Evolutionary conservation across 2,888 invertebrate species (phyloP).

Genomic region (Pomacea canaliculata): DNA sequence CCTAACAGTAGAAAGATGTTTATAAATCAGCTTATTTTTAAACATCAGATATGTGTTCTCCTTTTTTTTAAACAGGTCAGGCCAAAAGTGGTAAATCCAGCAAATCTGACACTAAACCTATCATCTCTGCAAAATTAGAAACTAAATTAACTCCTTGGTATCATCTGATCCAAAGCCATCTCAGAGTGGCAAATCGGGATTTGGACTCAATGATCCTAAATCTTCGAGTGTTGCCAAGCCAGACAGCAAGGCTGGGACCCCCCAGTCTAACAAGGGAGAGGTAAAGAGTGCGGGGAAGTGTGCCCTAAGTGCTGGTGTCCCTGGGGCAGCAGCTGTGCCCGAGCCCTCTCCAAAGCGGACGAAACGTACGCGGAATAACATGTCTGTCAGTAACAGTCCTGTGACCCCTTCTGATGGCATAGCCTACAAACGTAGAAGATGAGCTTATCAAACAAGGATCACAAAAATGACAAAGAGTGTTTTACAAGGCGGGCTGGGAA

Average conservation of each 20-base stretch:
- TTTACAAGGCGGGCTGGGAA: too few species aligned
- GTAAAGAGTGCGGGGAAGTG: conserved; percentile 18
- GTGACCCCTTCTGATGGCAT: conserved; percentile 53
- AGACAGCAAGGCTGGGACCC: conserved; percentile 12
- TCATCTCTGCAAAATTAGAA: conserved; percentile 8
- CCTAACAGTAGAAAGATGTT: too few species aligned
- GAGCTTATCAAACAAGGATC: background rate
- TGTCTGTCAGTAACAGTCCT: conserved; percentile 50
- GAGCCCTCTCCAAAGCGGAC: conserved; percentile 57
- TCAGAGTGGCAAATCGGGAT: conserved; percentile 4
- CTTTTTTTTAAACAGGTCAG: conserved; percentile 5
- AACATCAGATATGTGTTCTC: too few species aligned
- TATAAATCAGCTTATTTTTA: too few species aligned
- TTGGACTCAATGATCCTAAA: conserved; percentile 8
- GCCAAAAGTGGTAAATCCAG: conserved; percentile 20
- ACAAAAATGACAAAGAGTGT: too few species aligned
- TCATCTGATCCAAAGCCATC: background rate
- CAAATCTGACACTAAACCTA: conserved; percentile 20
- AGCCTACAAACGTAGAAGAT: conserved; percentile 51
- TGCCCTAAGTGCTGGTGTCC: background rate
- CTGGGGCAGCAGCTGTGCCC: conserved; percentile 36
- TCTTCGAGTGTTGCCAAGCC: conserved; percentile 6
- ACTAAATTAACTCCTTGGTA: conserved; percentile 16
- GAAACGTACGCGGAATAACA: conserved; percentile 54
- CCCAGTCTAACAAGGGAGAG: background rate